Base-by-base conservation (phyloP, 92 coral and sea anemone species). In the Parazoanthus swiftii region DNA sequence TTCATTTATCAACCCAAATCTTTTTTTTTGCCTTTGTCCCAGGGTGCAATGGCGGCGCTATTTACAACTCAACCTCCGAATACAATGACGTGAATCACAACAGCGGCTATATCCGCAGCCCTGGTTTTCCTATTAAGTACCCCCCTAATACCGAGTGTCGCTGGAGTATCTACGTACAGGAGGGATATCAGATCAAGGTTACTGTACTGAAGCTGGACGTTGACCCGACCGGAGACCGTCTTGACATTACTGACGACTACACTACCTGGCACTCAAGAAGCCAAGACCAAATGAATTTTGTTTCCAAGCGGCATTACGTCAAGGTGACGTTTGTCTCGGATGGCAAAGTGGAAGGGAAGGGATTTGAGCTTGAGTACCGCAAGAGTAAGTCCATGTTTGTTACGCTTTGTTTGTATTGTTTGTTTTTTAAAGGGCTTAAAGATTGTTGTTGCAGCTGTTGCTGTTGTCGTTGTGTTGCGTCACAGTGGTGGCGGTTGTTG, bases 61-160 rank as follows among this genome's bases (percentile, higher is more conserved):
- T 88, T 44, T 0, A 82, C 13, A 89, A 92, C 56, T 84, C 88
- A 26, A 94, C 95, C 1, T 93, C 86, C 68, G 95, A 93, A 1
- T 95, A 95, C 90, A 51, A 81, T 29, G 98, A 95, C 89, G 58
- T 84, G 79, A 50, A 81, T 38, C 98, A 93, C 54, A 85, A 56
- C 85, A 75, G 86, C 7, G 98, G 98, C 16, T 95, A 88, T 78
- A 80, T 95, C 38, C 79, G 71, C 21, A 93, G 95, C 39, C 95
- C 98, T 14, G 72, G 76, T 35, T 87, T 91, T 67, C 98, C 98
- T 4, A 26, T 8, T 15, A 33, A 39, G n/a, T 94, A 91, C 70
- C 89, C 70, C 51, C 72, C 80, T 80, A 81, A 91, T 74, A 85
- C 66, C 3, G 39, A 89, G 15, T 95, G 98, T 85, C 87, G 94